A percentile compares a stretch with the other conserved stretches of the same genome.
Conservation (phyloP, 2,888 invertebrate species). For the Eristalinus sepulchralis region DNA sequence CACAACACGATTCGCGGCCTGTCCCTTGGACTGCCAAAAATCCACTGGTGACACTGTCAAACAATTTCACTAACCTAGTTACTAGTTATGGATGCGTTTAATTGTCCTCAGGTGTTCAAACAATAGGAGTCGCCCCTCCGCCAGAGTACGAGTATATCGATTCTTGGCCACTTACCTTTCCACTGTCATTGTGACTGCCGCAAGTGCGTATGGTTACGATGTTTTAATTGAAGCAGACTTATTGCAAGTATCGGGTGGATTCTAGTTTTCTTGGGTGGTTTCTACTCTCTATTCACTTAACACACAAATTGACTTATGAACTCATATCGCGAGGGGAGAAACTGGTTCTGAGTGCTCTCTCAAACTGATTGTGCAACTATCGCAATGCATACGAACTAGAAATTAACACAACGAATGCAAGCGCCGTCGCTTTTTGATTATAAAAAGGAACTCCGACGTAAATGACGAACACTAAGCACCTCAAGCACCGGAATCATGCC, state of each 20-base stretch:
- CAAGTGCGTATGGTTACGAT: neutral
- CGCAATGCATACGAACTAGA: neutral
- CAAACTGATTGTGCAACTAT: neutral
- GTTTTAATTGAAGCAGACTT: neutral
- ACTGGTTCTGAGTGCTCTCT: neutral
- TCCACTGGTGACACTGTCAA: slow-evolving; percentile 3
- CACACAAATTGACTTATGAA: neutral
- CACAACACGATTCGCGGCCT: neutral
- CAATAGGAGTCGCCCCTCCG: neutral
- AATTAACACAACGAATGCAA: neutral
- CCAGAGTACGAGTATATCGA: neutral
- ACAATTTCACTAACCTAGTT: slow-evolving; percentile 50
- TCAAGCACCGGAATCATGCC: neutral
- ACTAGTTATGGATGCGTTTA: slow-evolving; percentile 9
- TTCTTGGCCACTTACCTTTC: slow-evolving; percentile 41
- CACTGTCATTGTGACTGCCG: slow-evolving; percentile 39
- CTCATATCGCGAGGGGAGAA: neutral
- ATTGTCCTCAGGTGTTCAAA: slow-evolving; percentile 56
- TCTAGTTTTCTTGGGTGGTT: neutral
- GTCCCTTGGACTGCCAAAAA: slow-evolving; percentile 42
- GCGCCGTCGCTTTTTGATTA: neutral
- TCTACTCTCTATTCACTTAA: neutral
- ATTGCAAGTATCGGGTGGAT: neutral
- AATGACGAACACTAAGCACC: neutral
- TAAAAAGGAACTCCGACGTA: neutral